Base-by-base conservation (phyloP, 1,140 invertebrate genomes). In the Papilio dardanus region DNA sequence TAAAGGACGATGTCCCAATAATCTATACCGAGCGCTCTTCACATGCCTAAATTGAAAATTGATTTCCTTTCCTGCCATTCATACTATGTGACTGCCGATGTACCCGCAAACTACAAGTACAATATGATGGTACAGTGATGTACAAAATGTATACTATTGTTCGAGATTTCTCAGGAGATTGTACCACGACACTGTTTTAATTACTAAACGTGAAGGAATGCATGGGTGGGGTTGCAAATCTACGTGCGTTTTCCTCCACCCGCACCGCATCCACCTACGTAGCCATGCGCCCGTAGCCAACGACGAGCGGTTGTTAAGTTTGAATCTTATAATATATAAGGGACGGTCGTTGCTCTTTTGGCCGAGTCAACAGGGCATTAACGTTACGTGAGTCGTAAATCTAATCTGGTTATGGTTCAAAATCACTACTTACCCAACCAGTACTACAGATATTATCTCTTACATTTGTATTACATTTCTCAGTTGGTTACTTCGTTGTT, bases 301-400 rank as follows among this genome's bases (percentile, higher is more conserved):
- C 16, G 16, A 19, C 42, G 16, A 46, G 42, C 42, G 4, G 16
- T 16, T 1, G 16, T 46, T 76, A 78, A 80, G 74, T 76, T 76
- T 68, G 42, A 6, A 46, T 46, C n/a, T 46, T 46, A 46, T 46
- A 46, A 19, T 46, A 46, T n/a, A 54, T 84, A 86, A 84, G 82
- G 81, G 85, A 86, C 84, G 86, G 84, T 86, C 85, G 76, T 85
- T 86, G 85, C 79, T 77, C 86, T 82, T 79, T 85, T 80, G 71
- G 83, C 83, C 82, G 76, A 84, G 81, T 79, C 68, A 24, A 69
- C 67, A 69, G 31, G 40, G 37, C 67, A 74, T 74, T 78, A 73
- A 30, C 71, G 74, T 37, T 77, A 82, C 82, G 81, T 80, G 81
- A 78, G 74, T 75, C 21, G 80, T 75, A 74, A 79, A 78, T 76